Evolutionary conservation across 2,888 invertebrate species (phyloP), one percentile per base, ranked within the genome.

Genomic region (Lithophane ornitopus): DNA sequence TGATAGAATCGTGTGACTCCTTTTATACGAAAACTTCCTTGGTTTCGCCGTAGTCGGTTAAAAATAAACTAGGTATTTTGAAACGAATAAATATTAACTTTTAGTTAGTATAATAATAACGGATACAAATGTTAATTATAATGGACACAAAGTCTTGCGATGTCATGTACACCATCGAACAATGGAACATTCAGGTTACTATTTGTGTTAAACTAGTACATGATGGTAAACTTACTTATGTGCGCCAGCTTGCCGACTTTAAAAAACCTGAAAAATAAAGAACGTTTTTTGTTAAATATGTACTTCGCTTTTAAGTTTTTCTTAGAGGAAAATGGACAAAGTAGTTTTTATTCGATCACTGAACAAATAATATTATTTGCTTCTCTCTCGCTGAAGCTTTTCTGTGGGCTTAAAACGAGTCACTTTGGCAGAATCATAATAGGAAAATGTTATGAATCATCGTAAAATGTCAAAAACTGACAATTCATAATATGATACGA

Each of bases 171-270:
- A 65, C 26, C 1, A 14, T 52, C 26, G 11, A 9, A 7, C 12
- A 12, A 19, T 19, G 26, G 34, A 28, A 26, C 0, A 41, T 16
- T 16, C 0, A 46, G 26, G 11, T 73, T 58, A 46, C 14, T 59
- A 2, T 16, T 3, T 28, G 1, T 59, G 8, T 68, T 28, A 46
- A 28, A 39, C 2, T 54, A 28, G 16, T 22, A 22, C 2, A 65
- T 11, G 12, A 16, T 65, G 7, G 4, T 39, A 74, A 78, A 94
- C 96, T 95, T 88, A 96, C 96, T 95, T 94, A 96, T 90, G 87
- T 96, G 94, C 95, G 94, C 96, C 96, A 96, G 96, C 91, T 95
- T 96, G 96, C 91, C 91, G 92, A 90, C 91, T 93, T 93, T 91
- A 90, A 87, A 90, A 88, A 87, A 94, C 93, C 96, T 96, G 95